Conservation (phyloP, 2,888 invertebrate species). For the Eupsilia transversa region DNA sequence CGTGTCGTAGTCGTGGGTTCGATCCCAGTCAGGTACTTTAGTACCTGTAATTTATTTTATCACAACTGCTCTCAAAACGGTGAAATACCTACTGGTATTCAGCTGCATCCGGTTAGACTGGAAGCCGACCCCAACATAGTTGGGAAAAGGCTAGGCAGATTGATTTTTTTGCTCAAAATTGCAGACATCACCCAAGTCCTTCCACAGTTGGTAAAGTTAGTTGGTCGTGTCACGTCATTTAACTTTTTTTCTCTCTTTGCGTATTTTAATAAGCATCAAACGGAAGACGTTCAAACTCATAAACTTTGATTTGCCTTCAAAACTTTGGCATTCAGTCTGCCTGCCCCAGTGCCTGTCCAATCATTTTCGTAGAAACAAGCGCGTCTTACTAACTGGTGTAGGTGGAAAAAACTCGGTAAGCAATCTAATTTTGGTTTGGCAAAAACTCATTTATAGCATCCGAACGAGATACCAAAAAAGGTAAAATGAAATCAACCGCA, state of each 20-base stretch:
- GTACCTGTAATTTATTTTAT: too few species aligned
- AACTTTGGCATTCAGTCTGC: background rate
- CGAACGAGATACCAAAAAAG: conserved; percentile 12
- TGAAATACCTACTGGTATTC: too few species aligned
- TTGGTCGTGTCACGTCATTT: background rate
- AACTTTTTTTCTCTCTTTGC: background rate
- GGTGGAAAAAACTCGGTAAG: background rate
- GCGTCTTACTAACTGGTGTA: background rate
- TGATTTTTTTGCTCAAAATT: too few species aligned
- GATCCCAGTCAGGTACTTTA: too few species aligned
- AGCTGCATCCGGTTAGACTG: too few species aligned
- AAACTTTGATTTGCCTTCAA: conserved; percentile 1
- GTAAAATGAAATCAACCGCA: conserved; percentile 30
- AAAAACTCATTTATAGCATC: conserved; percentile 23
- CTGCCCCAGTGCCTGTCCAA: background rate
- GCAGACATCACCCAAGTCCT: background rate
- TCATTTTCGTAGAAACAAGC: background rate
- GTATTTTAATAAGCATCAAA: background rate
- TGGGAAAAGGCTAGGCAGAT: too few species aligned
- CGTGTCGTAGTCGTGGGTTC: too few species aligned
- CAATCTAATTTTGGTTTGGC: conserved; percentile 15
- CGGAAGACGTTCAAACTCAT: too few species aligned
- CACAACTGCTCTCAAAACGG: too few species aligned
- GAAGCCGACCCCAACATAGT: too few species aligned
- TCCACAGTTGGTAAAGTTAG: background rate